Conservation (phyloP, 1,140 invertebrate genomes). For the Cheumatopsyche charites region DNA sequence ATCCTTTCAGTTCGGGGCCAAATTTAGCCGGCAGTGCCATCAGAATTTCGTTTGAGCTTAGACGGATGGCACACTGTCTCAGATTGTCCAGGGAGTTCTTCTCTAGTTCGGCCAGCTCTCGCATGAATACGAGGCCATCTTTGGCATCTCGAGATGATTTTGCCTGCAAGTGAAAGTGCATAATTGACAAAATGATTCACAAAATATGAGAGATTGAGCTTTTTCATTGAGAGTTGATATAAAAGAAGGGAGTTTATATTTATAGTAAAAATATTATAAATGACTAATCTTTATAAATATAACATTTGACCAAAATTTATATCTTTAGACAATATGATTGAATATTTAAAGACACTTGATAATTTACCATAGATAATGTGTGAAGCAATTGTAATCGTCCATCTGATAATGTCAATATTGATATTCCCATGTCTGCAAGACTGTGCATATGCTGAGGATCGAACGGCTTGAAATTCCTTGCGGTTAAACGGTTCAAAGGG, state of each 20-base stretch:
- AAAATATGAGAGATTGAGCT: no score
- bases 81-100: slow-evolving; percentile 56
- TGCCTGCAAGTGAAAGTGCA: slow-evolving; percentile 71
- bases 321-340: no score
- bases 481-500: slow-evolving; percentile 67
- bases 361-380: slow-evolving; percentile 79
- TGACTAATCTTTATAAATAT: no score
- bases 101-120: slow-evolving; percentile 93
- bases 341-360: no score
- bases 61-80: slow-evolving; percentile 51
- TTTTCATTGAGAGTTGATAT: no score
- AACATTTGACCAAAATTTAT: no score
- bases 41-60: slow-evolving; percentile 49
- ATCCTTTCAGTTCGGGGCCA: slow-evolving; percentile 73
- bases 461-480: slow-evolving; percentile 79
- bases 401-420: slow-evolving; percentile 84
- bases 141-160: slow-evolving; percentile 83
- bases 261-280: no score
- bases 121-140: slow-evolving; percentile 94
- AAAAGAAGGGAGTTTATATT: no score
- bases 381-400: slow-evolving; percentile 91
- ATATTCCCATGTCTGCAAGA: slow-evolving; percentile 93
- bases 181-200: no score
- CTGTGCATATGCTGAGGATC: slow-evolving; percentile 90
- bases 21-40: slow-evolving; percentile 90